Conservation (phyloP, 2,888 invertebrate species). For the Drosophila siamana region DNA sequence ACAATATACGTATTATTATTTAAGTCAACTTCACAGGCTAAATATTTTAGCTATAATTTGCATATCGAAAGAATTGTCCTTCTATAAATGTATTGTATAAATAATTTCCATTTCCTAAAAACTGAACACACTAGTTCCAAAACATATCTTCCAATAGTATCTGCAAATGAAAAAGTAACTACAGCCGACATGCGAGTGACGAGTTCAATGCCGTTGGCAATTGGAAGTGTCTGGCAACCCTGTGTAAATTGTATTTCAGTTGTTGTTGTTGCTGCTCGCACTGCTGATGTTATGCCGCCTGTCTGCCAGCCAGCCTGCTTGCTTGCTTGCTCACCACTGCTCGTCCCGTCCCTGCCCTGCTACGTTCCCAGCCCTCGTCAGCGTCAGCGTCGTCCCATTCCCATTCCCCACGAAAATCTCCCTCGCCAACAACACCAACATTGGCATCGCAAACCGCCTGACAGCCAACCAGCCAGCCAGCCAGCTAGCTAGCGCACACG, state of each 20-base stretch:
- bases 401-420: conserved; percentile 32
- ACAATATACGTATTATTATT: no score
- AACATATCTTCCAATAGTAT: no score
- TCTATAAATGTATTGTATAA: no score
- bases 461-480: conserved; percentile 34
- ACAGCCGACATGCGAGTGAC: no score
- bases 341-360: conserved; percentile 28
- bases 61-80: no score
- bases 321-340: conserved; percentile 19
- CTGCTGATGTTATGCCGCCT: conserved; percentile 81
- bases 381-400: background rate
- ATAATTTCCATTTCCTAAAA: no score
- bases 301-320: conserved; percentile 71
- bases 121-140: no score
- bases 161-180: conserved; percentile 13
- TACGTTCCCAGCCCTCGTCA: conserved; percentile 11
- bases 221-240: conserved; percentile 56
- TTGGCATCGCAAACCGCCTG: conserved; percentile 66
- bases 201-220: conserved; percentile 57
- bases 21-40: no score
- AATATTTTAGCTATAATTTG: no score
- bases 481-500: conserved; percentile 74
- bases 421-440: conserved; percentile 23
- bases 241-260: conserved; percentile 59
- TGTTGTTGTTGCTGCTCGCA: conserved; percentile 51